Conservation (phyloP, 2,888 invertebrate genomes). For the Lasioglossum vierecki region DNA sequence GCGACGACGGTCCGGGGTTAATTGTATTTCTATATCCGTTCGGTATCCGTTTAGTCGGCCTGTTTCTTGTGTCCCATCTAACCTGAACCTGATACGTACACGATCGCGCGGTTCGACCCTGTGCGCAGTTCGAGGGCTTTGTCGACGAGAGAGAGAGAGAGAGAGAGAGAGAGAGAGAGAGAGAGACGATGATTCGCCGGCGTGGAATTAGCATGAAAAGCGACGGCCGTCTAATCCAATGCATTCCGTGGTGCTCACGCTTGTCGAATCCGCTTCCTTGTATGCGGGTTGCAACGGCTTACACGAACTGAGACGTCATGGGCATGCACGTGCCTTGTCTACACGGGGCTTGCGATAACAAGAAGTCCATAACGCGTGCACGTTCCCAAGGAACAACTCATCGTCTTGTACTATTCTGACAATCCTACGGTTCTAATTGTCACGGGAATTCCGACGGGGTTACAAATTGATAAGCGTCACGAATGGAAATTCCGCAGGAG, state of each 20-base stretch:
- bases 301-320: slow-evolving; percentile 27
- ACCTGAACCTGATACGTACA: background rate
- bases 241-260: slow-evolving; percentile 50
- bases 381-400: slow-evolving; percentile 22
- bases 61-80: slow-evolving; percentile 7
- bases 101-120: background rate
- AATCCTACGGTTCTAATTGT: background rate
- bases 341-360: slow-evolving; percentile 25
- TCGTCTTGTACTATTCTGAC: slow-evolving; percentile 5
- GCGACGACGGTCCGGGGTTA: background rate
- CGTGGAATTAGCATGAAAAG: slow-evolving; percentile 57
- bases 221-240: slow-evolving; percentile 56
- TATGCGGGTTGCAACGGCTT: slow-evolving; percentile 37
- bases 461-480: background rate
- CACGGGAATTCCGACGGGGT: background rate
- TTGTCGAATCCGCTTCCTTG: slow-evolving; percentile 54
- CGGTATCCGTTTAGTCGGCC: background rate
- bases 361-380: slow-evolving; percentile 30
- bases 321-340: slow-evolving; percentile 28
- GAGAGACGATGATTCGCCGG: slow-evolving; percentile 17
- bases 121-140: slow-evolving; percentile 10
- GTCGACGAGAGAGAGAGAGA: slow-evolving; percentile 2
- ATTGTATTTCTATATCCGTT: slow-evolving; percentile 14
- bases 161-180: too few species aligned
- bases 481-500: background rate